Conservation (phyloP, 2,113 vertebrate genomes). For the Meriones unguiculatus region DNA sequence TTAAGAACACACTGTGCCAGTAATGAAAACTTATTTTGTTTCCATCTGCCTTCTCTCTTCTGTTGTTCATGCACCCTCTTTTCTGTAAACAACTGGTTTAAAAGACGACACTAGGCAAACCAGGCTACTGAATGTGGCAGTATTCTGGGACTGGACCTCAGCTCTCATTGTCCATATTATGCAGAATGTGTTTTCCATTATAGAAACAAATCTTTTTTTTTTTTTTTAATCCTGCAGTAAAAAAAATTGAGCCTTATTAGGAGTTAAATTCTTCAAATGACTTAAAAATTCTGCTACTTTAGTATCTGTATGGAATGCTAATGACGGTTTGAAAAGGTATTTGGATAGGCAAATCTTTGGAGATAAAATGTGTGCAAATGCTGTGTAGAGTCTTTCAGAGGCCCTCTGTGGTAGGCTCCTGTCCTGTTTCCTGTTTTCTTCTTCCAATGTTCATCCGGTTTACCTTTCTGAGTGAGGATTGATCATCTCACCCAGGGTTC, state of each 20-base stretch:
- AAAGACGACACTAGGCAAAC: not conserved
- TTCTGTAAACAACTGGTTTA: slow-evolving; percentile 14
- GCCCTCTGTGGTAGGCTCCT: too few relatives aligned
- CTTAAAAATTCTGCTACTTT: slow-evolving; percentile 16
- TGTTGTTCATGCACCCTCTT: not conserved
- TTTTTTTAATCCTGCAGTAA: not conserved
- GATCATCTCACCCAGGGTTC: too few relatives aligned
- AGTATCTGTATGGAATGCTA: not conserved
- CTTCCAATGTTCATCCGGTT: too few relatives aligned
- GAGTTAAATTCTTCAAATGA: not conserved
- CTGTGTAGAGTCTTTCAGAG: too few relatives aligned
- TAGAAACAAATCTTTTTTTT: slow-evolving; percentile 1
- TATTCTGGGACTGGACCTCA: slow-evolving; percentile 17
- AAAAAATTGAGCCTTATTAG: slow-evolving; percentile 31
- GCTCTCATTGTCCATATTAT: not conserved
- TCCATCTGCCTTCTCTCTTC: not conserved
- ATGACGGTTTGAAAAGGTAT: not conserved
- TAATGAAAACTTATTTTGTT: not conserved
- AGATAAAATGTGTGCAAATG: not conserved
- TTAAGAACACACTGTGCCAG: not conserved
- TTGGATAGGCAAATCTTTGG: not conserved
- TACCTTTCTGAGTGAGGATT: too few relatives aligned
- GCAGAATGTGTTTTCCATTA: not conserved
- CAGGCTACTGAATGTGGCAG: not conserved
- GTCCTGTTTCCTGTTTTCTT: too few relatives aligned